Conservation (phyloP, 2,888 invertebrate species). For the Tryphoninae sp. region DNA sequence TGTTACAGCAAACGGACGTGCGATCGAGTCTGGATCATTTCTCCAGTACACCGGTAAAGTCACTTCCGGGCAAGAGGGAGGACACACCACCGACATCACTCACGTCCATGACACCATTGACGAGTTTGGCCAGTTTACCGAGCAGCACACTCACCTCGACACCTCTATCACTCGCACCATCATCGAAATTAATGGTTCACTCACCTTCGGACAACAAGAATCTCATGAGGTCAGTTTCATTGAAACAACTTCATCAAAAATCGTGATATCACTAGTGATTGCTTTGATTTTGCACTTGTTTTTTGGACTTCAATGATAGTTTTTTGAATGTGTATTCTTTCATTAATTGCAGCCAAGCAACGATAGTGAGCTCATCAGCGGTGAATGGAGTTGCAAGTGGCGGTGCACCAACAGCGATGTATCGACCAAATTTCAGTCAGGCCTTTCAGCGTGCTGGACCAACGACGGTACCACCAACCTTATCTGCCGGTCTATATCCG, state of each 20-base stretch:
- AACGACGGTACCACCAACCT: slow-evolving; percentile 79
- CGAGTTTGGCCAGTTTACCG: slow-evolving; percentile 80
- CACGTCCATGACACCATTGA: slow-evolving; percentile 79
- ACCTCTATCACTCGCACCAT: slow-evolving; percentile 78
- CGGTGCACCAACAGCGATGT: slow-evolving; percentile 85
- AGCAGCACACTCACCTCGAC: slow-evolving; percentile 79
- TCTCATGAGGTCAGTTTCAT: slow-evolving; percentile 78
- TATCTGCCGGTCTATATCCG: slow-evolving; percentile 82
- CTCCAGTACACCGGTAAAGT: slow-evolving; percentile 79
- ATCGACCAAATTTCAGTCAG: slow-evolving; percentile 88
- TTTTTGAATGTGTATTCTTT: neutral
- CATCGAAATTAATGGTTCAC: slow-evolving; percentile 77
- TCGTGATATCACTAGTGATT: neutral
- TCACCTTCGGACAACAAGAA: slow-evolving; percentile 78
- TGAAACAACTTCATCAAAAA: slow-evolving; percentile 41
- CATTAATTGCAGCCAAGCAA: slow-evolving; percentile 83
- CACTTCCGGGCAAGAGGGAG: slow-evolving; percentile 79
- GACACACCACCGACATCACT: slow-evolving; percentile 80
- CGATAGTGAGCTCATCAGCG: slow-evolving; percentile 83
- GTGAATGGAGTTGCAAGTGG: slow-evolving; percentile 79
- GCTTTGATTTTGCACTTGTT: neutral
- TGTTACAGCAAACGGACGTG: slow-evolving; percentile 79
- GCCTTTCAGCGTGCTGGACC: slow-evolving; percentile 86
- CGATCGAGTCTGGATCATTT: slow-evolving; percentile 80
- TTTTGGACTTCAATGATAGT: neutral